phyloP scores from a whole-genome alignment of 1,140 invertebrate species.

The Eumaeus atala region DNA sequence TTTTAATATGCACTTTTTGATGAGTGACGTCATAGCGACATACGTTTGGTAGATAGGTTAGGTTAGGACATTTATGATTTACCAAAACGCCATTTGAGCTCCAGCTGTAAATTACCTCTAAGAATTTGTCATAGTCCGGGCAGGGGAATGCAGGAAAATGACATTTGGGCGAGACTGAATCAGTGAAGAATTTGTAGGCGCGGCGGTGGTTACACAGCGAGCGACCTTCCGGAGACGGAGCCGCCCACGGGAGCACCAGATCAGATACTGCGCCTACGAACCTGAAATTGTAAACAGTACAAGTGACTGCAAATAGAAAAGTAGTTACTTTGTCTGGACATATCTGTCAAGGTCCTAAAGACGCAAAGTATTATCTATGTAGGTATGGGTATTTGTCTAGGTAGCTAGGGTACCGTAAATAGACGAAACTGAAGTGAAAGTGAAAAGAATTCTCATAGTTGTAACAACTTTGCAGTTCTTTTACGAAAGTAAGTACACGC shows the following conservation, averaged over 20 bases:
- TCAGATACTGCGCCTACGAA: slow-evolving; percentile 94
- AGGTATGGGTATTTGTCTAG: neutral
- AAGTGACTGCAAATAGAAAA: neutral
- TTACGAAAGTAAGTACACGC: too few relatives aligned
- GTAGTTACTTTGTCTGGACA: too few relatives aligned
- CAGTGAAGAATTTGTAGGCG: slow-evolving; percentile 95
- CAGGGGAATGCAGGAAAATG: slow-evolving; percentile 92
- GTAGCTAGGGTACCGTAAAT: too few relatives aligned
- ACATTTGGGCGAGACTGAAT: slow-evolving; percentile 92
- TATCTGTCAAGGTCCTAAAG: neutral
- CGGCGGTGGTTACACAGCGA: slow-evolving; percentile 93
- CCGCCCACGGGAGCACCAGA: slow-evolving; percentile 87
- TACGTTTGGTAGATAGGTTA: too few relatives aligned
- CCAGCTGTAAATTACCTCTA: slow-evolving; percentile 74
- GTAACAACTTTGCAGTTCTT: too few relatives aligned
- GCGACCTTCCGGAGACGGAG: slow-evolving; percentile 87
- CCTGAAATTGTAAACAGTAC: slow-evolving; percentile 67
- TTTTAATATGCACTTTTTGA: too few relatives aligned
- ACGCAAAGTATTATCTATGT: too few relatives aligned
- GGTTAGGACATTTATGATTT: too few relatives aligned
- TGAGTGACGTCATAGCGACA: too few relatives aligned
- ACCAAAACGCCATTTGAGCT: neutral
- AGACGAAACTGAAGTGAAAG: too few relatives aligned
- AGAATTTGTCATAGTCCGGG: slow-evolving; percentile 87
- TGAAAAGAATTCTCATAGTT: too few relatives aligned